A percentile compares a stretch with the other conserved stretches of the same genome.
phyloP scores from a whole-genome alignment of 2,113 vertebrate species.

The Pseudorhombus dupliciocellatus region DNA sequence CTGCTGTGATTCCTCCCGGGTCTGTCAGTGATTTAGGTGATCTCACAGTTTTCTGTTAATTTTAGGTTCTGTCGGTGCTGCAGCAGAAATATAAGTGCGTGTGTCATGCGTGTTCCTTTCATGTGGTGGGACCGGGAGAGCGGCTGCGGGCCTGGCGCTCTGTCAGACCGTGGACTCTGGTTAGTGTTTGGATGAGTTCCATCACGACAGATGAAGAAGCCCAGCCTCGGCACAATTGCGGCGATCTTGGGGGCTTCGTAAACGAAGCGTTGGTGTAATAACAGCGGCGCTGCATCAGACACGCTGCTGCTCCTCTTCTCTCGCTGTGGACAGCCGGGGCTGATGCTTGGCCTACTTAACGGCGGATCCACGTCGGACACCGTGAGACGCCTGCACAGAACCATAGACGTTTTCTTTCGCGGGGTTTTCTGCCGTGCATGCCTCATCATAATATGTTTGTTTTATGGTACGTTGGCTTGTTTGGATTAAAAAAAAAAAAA shows the following conservation, averaged over 20 bases:
- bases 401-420: conserved; percentile 10
- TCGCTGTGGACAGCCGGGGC: conserved; percentile 32
- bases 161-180: conserved; percentile 53
- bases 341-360: conserved; percentile 53
- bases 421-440: conserved; percentile 41
- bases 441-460: conserved; percentile 61
- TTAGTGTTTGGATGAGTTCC: conserved; percentile 70
- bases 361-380: conserved; percentile 40
- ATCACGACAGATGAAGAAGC: conserved; percentile 47
- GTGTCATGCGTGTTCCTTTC: conserved; percentile 18
- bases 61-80: not conserved
- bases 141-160: conserved; percentile 24
- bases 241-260: conserved; percentile 57
- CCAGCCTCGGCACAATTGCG: conserved; percentile 51
- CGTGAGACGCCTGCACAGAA: not conserved
- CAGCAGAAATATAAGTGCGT: not conserved
- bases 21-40: not conserved
- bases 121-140: conserved; percentile 32
- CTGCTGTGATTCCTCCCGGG: not conserved
- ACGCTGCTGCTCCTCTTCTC: conserved; percentile 39
- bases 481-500: conserved; percentile 40
- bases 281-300: conserved; percentile 49
- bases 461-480: conserved; percentile 52
- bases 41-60: not conserved
- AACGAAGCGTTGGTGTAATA: conserved; percentile 55